These are phyloP conservation scores for Sinopyrophorus schimmeli DNA, from an alignment of 2,888 invertebrate genomes.

Conservation along the genomic window DNA sequence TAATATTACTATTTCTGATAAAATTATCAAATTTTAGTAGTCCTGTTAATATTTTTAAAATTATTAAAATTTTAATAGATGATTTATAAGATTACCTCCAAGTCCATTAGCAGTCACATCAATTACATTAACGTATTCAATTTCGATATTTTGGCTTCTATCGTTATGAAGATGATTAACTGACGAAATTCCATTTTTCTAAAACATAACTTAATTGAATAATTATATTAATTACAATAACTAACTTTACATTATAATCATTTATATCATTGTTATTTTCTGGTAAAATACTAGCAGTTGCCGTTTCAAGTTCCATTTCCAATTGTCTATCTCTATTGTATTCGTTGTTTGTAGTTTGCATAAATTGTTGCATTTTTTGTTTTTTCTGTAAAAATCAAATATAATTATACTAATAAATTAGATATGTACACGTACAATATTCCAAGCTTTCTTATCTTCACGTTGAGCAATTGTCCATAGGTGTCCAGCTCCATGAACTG, in stretches of 20 bases:
- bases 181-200: conserved; percentile 19
- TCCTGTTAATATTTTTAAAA: background rate
- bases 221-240: background rate
- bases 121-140: conserved; percentile 50
- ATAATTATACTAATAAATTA: too few species aligned
- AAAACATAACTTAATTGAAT: background rate
- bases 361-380: conserved; percentile 60
- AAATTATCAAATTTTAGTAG: conserved; percentile 7
- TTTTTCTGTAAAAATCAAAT: conserved; percentile 58
- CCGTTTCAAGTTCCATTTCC: conserved; percentile 59
- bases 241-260: conserved; percentile 15
- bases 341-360: conserved; percentile 50
- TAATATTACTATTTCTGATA: conserved; percentile 25
- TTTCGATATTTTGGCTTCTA: conserved; percentile 44
- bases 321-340: conserved; percentile 40
- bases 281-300: conserved; percentile 60
- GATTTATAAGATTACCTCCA: conserved; percentile 49
- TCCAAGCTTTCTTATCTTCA: conserved; percentile 62
- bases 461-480: conserved; percentile 83
- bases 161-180: conserved; percentile 20
- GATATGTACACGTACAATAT: conserved; percentile 55
- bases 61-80: too few species aligned
- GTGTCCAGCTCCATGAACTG: conserved; percentile 86
- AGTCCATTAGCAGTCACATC: conserved; percentile 47
- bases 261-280: conserved; percentile 41